phyloP scores from a whole-genome alignment of 1,140 invertebrate genomes.

The Lycorma delicatula region DNA sequence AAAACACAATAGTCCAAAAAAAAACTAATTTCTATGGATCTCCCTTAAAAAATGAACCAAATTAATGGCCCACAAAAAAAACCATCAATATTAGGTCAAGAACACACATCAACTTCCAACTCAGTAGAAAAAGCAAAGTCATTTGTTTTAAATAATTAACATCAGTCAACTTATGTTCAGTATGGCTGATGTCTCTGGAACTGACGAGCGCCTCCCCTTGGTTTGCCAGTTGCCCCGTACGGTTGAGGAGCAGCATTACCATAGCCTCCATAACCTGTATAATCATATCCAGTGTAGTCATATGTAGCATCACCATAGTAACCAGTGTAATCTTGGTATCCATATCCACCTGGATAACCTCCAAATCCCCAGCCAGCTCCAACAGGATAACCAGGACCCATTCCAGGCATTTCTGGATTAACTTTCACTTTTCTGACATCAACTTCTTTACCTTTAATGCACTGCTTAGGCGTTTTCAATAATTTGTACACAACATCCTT shows the following conservation, averaged over 20 bases:
- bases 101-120: no score
- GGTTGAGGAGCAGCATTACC: conserved; percentile 5
- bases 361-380: conserved; percentile 12
- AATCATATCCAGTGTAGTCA: conserved; percentile 39
- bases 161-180: neutral
- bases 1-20: no score
- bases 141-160: no score
- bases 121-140: no score
- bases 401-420: conserved; percentile 37
- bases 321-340: conserved; percentile 3
- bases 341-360: neutral
- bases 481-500: conserved; percentile 51
- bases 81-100: no score
- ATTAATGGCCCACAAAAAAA: no score
- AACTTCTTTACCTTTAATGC: conserved; percentile 54
- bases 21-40: no score
- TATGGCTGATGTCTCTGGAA: neutral
- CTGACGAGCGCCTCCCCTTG: neutral
- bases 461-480: conserved; percentile 52
- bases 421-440: conserved; percentile 45
- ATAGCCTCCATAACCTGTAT: conserved; percentile 34
- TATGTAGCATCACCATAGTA: no score
- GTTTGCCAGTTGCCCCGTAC: neutral
- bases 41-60: no score
- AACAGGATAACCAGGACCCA: conserved; percentile 17